Percentiles rank a stretch among this genome's conserved stretches.
Evolutionary conservation across 35 echinoderm and acorn worm genomes (phyloP).

Genomic region (Amphiura filiformis): DNA sequence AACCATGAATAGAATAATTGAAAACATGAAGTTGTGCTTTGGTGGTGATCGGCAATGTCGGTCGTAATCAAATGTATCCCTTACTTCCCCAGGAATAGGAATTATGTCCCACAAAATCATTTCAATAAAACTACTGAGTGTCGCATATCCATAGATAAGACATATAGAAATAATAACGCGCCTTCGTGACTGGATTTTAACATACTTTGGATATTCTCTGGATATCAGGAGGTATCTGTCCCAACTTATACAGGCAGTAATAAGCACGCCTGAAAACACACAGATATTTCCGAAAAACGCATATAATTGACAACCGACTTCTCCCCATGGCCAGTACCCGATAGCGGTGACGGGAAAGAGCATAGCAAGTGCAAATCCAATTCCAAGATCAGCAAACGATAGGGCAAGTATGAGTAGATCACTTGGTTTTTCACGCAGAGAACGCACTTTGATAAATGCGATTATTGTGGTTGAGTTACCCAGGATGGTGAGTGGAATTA

Average conservation of each 20-base stretch:
- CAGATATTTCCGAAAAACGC: background rate
- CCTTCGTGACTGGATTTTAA: background rate
- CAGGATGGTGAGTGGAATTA: background rate
- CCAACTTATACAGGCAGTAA: background rate
- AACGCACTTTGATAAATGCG: background rate
- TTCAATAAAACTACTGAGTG: background rate
- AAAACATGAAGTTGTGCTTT: background rate
- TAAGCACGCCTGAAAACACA: background rate
- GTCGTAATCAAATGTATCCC: background rate
- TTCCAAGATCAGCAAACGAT: background rate
- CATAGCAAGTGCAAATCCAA: background rate
- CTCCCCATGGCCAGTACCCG: background rate
- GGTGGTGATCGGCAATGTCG: background rate
- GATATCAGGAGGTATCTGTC: background rate
- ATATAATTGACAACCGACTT: background rate
- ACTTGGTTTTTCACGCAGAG: slow-evolving; percentile 9
- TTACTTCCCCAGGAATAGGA: background rate
- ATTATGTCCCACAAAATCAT: background rate
- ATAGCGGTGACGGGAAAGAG: background rate
- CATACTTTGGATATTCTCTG: background rate
- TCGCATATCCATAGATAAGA: background rate
- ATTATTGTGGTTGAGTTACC: background rate
- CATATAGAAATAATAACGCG: background rate
- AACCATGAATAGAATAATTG: background rate
- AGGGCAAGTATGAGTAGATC: slow-evolving; percentile 1